These are phyloP conservation scores for Bellardia pandia DNA, from an alignment of 2,888 invertebrate genomes.

Conservation along the genomic window DNA sequence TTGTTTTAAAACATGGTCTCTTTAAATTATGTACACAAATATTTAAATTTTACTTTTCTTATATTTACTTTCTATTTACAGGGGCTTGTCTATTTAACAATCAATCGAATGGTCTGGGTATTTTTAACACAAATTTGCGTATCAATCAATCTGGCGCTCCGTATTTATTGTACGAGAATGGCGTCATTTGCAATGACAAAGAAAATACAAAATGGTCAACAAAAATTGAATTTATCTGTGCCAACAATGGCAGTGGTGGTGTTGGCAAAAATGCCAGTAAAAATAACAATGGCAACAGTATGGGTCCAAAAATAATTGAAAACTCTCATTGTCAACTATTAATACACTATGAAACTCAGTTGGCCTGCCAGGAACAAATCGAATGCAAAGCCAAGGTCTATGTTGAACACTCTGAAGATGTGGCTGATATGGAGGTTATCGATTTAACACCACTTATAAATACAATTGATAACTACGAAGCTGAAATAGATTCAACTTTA, in stretches of 20 bases:
- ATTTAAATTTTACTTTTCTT: conserved; percentile 26
- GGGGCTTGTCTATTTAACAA: conserved; percentile 81
- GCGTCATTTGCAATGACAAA: conserved; percentile 78
- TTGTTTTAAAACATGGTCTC: neutral
- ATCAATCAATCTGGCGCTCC: conserved; percentile 82
- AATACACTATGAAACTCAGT: conserved; percentile 83
- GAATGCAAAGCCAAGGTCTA: conserved; percentile 80
- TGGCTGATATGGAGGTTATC: conserved; percentile 77
- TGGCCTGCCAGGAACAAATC: conserved; percentile 83
- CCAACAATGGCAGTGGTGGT: conserved; percentile 74
- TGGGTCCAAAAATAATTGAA: conserved; percentile 82
- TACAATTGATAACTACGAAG: conserved; percentile 82
- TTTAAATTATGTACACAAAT: neutral
- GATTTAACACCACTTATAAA: conserved; percentile 83
- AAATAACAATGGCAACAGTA: conserved; percentile 48
- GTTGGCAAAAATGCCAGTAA: conserved; percentile 52
- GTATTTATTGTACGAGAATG: conserved; percentile 82
- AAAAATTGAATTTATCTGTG: conserved; percentile 84
- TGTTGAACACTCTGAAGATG: conserved; percentile 77
- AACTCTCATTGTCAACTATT: conserved; percentile 83
- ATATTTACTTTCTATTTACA: conserved; percentile 70
- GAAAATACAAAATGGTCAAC: conserved; percentile 80
- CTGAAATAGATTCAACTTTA: conserved; percentile 79
- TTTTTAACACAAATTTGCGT: conserved; percentile 80
- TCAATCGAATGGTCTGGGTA: conserved; percentile 81